Conservation (phyloP, 1,140 invertebrate genomes). For the Sitodiplosis mosellana region DNA sequence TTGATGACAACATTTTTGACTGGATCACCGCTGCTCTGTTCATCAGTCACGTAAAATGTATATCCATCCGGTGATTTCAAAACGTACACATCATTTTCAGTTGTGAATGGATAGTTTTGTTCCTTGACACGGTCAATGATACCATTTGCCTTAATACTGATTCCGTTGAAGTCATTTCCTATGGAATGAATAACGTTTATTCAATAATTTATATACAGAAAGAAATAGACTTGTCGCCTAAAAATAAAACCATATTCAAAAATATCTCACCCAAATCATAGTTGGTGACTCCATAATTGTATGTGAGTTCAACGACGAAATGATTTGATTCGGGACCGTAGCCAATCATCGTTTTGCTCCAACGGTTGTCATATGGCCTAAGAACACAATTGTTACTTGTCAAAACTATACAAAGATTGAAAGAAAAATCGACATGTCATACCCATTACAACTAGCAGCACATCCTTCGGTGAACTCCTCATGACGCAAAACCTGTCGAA, state of each 20-base stretch:
- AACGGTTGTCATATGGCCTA: constrained; percentile 88
- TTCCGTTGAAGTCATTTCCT: constrained; percentile 78
- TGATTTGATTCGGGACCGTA: constrained; percentile 89
- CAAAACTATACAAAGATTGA: constrained; percentile 1
- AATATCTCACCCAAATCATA: constrained; percentile 44
- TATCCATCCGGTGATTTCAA: constrained; percentile 71
- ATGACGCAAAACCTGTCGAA: constrained; percentile 67
- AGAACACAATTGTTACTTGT: constrained; percentile 1
- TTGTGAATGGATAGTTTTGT: constrained; percentile 24
- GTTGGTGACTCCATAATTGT: constrained; percentile 82
- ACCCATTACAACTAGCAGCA: constrained; percentile 94
- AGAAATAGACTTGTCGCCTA: not conserved
- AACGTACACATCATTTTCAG: constrained; percentile 15
- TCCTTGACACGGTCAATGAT: constrained; percentile 50
- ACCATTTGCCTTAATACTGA: constrained; percentile 66
- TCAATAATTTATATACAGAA: not conserved
- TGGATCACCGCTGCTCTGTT: constrained; percentile 49
- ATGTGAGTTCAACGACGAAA: constrained; percentile 94
- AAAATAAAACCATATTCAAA: not conserved
- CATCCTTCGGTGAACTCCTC: constrained; percentile 95
- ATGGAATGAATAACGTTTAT: not conserved
- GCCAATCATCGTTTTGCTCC: constrained; percentile 99
- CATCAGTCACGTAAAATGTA: constrained; percentile 61
- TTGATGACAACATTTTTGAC: constrained; percentile 64
- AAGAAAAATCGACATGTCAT: constrained; percentile 19